Base-by-base conservation (phyloP, 2,113 vertebrate species). In the Malurus alboscapulatus region DNA sequence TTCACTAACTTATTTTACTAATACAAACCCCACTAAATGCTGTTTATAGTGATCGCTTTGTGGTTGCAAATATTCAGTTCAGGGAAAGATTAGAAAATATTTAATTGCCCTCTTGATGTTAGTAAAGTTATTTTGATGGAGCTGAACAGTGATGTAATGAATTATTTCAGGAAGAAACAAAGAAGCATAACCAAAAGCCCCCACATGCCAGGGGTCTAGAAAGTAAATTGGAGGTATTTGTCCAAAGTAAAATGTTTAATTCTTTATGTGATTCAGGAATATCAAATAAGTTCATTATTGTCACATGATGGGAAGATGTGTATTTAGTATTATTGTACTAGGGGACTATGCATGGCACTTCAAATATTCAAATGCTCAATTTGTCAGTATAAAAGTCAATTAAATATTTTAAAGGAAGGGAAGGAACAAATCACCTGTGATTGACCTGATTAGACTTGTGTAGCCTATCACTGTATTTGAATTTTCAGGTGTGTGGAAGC, bases 401-500 rank as follows among this genome's bases (percentile, higher is more conserved):
- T 5, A 75, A 58, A 24, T 55, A 22, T 40, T 73, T 45, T 29
- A 38, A 63, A 58, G 17, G 40, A 51, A 48, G 34, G 38, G 32
- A 62, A 27, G 20, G 61, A 44, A 30, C 18, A 42, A 40, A 57
- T 78, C 1, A 4, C 19, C 8, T 58, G 12, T 48, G 25, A 24
- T 12, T 69, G 11, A 30, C 42, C 51, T 83, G 83, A 71, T 88
- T 2, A 2, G 32, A 22, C 10, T 34, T 59, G 8, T 27, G 21
- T 79, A 81, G 40, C 62, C 30, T 61, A 3, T 79, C 17, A 12
- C 34, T 36, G 0, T 27, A 2, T 82, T 54, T 84, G 73, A n/a
- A 54, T 84, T 93, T 48, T 13, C 96, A 99, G 99, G 99, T 99
- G 9, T 99, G 99, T 59, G 99, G 99, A 71, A 99, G 99, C 93